Base-by-base conservation (phyloP, 1,140 invertebrate species). In the Mizuhopecten yessoensis region DNA sequence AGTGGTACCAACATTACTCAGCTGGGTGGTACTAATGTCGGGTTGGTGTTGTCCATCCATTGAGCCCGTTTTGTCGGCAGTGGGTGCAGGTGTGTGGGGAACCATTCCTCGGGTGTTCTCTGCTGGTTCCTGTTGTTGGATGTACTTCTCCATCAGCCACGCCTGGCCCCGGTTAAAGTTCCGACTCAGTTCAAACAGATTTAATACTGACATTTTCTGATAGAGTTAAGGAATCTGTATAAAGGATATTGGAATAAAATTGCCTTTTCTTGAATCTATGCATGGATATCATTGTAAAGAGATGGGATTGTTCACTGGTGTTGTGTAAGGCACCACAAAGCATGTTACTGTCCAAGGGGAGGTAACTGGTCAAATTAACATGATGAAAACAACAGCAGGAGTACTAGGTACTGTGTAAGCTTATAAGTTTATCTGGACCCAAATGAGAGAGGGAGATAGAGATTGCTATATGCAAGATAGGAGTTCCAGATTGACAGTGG, bases 131-230 rank as follows among this genome's bases (percentile, higher is more conserved):
- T 94, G 93, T 34, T 95, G 93, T 86, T 94, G 92, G 34, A 93
- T 94, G 75, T 95, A 95, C 15, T 92, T 90, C 42, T 95, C 93
- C 90, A 95, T 91, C 45, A 95, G 49, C 95, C 95, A 96, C 9
- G 92, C 90, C 20, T 94, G 92, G 7, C 93, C 94, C 13, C 86
- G 90, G 45, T 93, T 92, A 87, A 95, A 95, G 90, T 95, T 96
- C 86, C 92, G 93, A 90, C 95, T 95, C 86, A 96, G 88, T 87
- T 95, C 94, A 94, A 96, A 96, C n/a, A 96, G 90, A 86, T 96
- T 95, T 3, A 95, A 92, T 17, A 95, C 95, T 49, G 94, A 93
- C 89, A 96, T 89, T 94, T 95, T 95, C 95, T 96, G 92, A 42
- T 33, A 75, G 75, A 75, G 86, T 91, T 90, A 92, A 93, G 88